Percentiles rank a stretch among this genome's conserved stretches.
These are phyloP conservation scores for Himantopus leucocephalus DNA, from an alignment of 2,113 vertebrate species.

Conservation along the genomic window DNA sequence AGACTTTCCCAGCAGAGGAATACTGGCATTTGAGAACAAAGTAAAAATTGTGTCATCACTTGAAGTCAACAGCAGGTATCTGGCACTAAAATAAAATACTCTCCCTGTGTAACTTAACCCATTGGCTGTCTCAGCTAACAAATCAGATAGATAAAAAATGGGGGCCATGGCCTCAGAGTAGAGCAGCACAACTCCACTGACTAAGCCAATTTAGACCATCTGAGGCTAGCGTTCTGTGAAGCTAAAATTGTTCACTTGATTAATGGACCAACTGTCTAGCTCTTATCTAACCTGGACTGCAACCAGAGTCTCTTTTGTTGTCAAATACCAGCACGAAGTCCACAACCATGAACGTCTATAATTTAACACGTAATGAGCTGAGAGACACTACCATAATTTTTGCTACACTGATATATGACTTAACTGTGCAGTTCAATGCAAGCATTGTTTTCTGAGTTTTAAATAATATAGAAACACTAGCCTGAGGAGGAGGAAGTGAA, in stretches of 20 bases:
- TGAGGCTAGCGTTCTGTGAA: neutral
- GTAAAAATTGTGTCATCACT: neutral
- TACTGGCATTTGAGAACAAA: neutral
- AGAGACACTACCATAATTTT: neutral
- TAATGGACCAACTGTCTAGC: conserved; percentile 33
- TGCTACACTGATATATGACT: neutral
- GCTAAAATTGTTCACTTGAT: conserved; percentile 45
- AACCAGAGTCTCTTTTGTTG: neutral
- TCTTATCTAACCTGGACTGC: conserved; percentile 29
- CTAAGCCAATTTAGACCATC: conserved; percentile 17
- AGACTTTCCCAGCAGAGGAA: neutral
- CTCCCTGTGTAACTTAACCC: neutral
- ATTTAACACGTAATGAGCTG: conserved; percentile 17
- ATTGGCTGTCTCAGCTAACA: neutral
- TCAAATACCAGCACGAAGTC: neutral
- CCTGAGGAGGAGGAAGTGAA: neutral
- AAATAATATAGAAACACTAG: neutral
- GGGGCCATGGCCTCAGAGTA: neutral
- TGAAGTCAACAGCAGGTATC: neutral
- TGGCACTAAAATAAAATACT: conserved; percentile 1
- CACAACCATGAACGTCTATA: neutral
- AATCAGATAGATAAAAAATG: neutral
- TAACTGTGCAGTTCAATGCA: neutral
- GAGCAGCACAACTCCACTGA: neutral
- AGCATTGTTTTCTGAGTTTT: neutral